These are phyloP conservation scores for Lepidocyrtinus sp. DNA, from an alignment of 2,888 invertebrate species.

Conservation along the genomic window DNA sequence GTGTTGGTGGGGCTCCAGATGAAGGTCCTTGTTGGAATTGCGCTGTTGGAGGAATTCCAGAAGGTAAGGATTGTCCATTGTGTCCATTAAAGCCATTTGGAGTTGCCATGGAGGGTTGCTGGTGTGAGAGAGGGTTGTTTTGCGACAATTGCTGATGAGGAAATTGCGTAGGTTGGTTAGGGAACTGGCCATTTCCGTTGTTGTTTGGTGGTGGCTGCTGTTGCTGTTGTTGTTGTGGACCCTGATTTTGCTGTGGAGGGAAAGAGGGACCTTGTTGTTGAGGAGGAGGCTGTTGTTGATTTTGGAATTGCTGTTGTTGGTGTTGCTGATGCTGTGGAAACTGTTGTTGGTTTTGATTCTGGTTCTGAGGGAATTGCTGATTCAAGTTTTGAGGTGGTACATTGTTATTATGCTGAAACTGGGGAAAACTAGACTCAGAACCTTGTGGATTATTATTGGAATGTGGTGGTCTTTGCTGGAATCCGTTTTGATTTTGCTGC, in stretches of 20 bases:
- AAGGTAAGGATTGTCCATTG: background rate
- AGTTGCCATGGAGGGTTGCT: background rate
- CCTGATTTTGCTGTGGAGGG: background rate
- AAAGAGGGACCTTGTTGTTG: too few species aligned
- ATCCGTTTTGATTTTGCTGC: conserved; percentile 21
- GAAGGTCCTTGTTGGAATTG: background rate
- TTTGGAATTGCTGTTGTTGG: conserved; percentile 27
- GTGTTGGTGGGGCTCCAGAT: background rate
- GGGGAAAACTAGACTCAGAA: conserved; percentile 1
- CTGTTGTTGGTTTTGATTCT: conserved; percentile 13
- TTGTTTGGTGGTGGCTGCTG: conserved; percentile 16
- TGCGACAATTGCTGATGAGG: conserved; percentile 26
- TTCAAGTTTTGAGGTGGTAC: background rate
- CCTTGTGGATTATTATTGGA: conserved; percentile 12
- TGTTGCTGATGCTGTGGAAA: conserved; percentile 30
- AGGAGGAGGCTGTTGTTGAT: too few species aligned
- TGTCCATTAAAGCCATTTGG: background rate
- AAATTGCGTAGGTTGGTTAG: conserved; percentile 30
- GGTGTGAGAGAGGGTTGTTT: background rate
- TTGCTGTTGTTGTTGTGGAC: conserved; percentile 21
- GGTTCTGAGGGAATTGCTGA: conserved; percentile 8
- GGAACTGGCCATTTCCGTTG: conserved; percentile 33
- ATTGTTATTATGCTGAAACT: conserved; percentile 26
- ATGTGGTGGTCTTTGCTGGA: conserved; percentile 33
- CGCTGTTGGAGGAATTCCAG: background rate